Evolutionary conservation across 2,113 vertebrate genomes (phyloP), one percentile per base, ranked within the genome.

Genomic region (Xenopus borealis): DNA sequence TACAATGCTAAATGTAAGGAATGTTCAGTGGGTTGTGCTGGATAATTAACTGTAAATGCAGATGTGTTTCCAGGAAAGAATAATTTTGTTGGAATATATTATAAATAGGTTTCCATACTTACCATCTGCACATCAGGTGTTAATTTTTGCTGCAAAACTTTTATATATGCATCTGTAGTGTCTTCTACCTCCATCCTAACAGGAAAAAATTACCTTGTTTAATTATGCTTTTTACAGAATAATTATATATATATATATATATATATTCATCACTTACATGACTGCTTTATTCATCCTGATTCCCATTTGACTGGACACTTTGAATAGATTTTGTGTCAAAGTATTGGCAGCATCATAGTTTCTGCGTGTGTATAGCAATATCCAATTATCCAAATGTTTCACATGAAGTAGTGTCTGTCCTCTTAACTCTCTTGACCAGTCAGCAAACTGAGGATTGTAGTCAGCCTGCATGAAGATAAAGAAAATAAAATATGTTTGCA

Each of bases 341-440:
- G 81, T 47, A 58, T 92, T 91, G 16, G 95, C 94, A 12, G 83
- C 79, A 0, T 90, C 93, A 0, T 70, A 52, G 44, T 92, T 96
- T 1, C 91, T 91, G 0, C 89, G 87, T 0, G 92, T 90, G 75
- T 87, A 91, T 66, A 98, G 57, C 52, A 99, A 9, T 5, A 98
- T 18, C 97, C 97, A 99, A 82, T 87, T 92, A 1, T 93, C 85
- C 44, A 98, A 62, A 0, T 89, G 88, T 66, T 91, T 89, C 1
- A 87, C 72, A 0, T 61, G 88, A 45, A 93, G 95, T 66, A 99
- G 69, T 0, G 88, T 85, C 0, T 88, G 5, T 0, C 94, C 95
- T n/a, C 94, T 86, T 1, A 90, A 94, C 79, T 98, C 95, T 82
- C 80, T 96, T 17, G 92, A 80, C 97, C 97, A 99, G 57, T 98